phyloP scores from a whole-genome alignment of 2,113 vertebrate genomes.

The Dromas ardeola region DNA sequence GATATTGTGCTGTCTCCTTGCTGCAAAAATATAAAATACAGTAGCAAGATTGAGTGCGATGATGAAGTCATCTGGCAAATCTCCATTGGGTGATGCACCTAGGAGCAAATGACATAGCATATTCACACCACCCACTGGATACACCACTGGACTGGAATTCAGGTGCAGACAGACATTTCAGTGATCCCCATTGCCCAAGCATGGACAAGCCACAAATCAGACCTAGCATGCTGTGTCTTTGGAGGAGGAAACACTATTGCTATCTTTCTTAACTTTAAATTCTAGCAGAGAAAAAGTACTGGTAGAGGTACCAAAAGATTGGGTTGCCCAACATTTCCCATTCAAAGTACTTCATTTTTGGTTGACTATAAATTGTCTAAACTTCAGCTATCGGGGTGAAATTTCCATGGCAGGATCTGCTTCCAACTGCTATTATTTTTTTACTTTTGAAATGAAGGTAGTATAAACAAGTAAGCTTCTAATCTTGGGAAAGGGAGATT shows the following conservation, averaged over 20 bases:
- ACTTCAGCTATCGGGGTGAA: not conserved
- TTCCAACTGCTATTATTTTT: not conserved
- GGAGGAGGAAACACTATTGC: not conserved
- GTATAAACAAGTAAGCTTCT: not conserved
- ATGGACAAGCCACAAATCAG: not conserved
- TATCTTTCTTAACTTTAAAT: not conserved
- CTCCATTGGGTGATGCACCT: slow-evolving; percentile 25
- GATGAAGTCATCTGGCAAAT: slow-evolving; percentile 49
- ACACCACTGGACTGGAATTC: slow-evolving; percentile 23
- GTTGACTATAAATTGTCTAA: not conserved
- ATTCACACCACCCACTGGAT: slow-evolving; percentile 50
- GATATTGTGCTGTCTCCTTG: slow-evolving; percentile 26
- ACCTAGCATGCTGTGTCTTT: not conserved
- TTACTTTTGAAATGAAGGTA: not conserved
- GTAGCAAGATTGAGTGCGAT: not conserved
- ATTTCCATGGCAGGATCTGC: not conserved
- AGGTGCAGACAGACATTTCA: not conserved
- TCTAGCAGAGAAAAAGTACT: not conserved
- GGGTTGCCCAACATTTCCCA: not conserved
- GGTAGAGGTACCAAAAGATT: not conserved
- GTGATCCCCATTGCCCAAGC: not conserved
- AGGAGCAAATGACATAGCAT: slow-evolving; percentile 45
- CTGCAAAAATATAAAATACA: slow-evolving; percentile 11
- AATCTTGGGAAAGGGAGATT: not conserved
- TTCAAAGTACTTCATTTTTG: not conserved